These are phyloP conservation scores for Abrostola triplasia DNA, from an alignment of 2,888 invertebrate species.

Conservation along the genomic window DNA sequence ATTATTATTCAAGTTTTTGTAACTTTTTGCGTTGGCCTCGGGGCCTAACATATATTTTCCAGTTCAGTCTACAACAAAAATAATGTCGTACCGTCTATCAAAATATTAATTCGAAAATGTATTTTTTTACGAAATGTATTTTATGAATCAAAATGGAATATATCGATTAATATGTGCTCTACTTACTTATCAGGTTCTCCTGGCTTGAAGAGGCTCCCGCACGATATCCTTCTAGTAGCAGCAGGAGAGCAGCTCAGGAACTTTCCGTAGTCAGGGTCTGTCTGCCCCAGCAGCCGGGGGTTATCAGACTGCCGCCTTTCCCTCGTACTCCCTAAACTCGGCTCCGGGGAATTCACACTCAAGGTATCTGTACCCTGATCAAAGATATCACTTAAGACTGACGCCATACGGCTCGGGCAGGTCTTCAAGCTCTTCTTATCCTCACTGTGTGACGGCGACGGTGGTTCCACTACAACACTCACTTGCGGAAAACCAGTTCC, in stretches of 20 bases:
- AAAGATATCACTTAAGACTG: slow-evolving; percentile 82
- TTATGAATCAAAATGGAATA: too few species aligned
- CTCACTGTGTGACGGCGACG: slow-evolving; percentile 91
- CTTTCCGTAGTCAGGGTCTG: slow-evolving; percentile 90
- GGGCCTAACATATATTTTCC: slow-evolving; percentile 37
- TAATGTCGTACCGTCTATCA: slow-evolving; percentile 3
- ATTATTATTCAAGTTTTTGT: slow-evolving; percentile 19
- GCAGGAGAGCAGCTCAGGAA: slow-evolving; percentile 93
- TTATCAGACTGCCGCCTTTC: slow-evolving; percentile 87
- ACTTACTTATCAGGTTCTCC: slow-evolving; percentile 90
- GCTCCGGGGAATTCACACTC: slow-evolving; percentile 82
- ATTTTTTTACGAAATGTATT: too few species aligned
- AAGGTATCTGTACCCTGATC: slow-evolving; percentile 82
- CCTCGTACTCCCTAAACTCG: slow-evolving; percentile 79
- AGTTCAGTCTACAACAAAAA: slow-evolving; percentile 25
- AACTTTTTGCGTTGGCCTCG: slow-evolving; percentile 8
- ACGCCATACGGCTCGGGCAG: slow-evolving; percentile 81
- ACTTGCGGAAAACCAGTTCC: slow-evolving; percentile 89
- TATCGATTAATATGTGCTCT: slow-evolving; percentile 6
- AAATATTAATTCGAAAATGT: slow-evolving; percentile 8
- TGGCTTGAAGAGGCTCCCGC: slow-evolving; percentile 95
- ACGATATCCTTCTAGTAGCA: slow-evolving; percentile 96
- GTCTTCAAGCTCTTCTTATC: slow-evolving; percentile 83
- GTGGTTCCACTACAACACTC: slow-evolving; percentile 92
- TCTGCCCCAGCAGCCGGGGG: slow-evolving; percentile 88